Conservation (phyloP, 2,797 vertebrate genomes). For the Paratrypauchen microcephalus region DNA sequence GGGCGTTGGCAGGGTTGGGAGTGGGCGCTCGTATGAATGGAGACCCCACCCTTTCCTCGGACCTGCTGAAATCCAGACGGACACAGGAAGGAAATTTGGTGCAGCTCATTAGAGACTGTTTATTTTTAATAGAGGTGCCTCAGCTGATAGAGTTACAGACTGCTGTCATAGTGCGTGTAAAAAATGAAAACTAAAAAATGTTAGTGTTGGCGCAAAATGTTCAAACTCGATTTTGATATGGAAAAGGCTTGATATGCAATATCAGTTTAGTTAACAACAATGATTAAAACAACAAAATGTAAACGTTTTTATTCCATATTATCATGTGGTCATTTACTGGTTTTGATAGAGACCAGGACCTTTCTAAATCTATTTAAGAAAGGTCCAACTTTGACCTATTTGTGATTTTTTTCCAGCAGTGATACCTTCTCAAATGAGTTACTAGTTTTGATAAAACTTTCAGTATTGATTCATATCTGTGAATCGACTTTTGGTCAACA, state of each 20-base stretch:
- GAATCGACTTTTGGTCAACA: no score
- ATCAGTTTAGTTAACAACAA: no score
- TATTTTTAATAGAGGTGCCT: conserved; percentile 8
- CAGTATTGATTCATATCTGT: no score
- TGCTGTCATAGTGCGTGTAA: background rate
- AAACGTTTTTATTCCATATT: no score
- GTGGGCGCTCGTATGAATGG: conserved; percentile 20
- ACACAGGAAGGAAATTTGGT: conserved; percentile 31
- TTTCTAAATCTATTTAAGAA: background rate
- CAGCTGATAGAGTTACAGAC: background rate
- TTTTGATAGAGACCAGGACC: no score
- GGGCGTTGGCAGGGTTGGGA: conserved; percentile 22
- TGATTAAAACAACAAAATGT: no score
- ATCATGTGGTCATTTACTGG: no score
- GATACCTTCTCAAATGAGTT: no score
- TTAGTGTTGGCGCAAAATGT: no score
- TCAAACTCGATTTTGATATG: background rate
- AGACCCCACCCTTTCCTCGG: conserved; percentile 10
- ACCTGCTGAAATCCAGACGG: conserved; percentile 18
- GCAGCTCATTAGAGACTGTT: conserved; percentile 22
- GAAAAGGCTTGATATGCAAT: background rate
- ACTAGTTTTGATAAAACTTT: no score
- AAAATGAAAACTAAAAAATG: background rate
- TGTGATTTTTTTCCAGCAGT: background rate
- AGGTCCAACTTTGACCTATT: background rate